Percentiles rank a stretch among this genome's conserved stretches.
phyloP scores from a whole-genome alignment of 2,888 invertebrate genomes.

The Leptopterna dolabrata region DNA sequence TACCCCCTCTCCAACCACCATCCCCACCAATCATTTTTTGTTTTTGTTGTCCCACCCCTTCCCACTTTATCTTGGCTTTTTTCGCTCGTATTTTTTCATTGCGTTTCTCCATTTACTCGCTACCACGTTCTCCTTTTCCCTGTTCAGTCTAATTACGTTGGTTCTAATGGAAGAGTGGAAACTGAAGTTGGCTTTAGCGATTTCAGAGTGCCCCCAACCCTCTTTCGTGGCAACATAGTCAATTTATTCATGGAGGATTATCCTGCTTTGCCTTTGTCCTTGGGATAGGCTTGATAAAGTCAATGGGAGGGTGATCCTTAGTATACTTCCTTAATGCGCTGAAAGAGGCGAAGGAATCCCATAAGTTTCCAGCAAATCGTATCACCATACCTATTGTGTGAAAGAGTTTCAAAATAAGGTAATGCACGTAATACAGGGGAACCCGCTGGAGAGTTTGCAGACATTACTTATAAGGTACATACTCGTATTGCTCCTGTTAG shows the following conservation, averaged over 20 bases:
- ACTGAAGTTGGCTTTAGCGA: constrained; percentile 2
- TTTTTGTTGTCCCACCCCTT: constrained; percentile 1
- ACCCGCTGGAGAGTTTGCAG: no score
- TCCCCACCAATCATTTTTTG: neutral
- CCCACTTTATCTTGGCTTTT: neutral
- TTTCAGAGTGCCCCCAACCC: neutral
- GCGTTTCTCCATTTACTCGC: neutral
- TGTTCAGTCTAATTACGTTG: constrained; percentile 36
- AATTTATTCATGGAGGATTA: constrained; percentile 24
- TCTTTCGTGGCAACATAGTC: neutral
- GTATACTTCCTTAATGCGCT: neutral
- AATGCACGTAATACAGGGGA: no score
- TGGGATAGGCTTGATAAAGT: neutral
- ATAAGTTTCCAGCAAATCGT: no score
- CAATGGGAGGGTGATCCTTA: neutral
- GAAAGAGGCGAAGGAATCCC: neutral
- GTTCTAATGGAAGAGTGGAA: constrained; percentile 20
- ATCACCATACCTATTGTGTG: no score
- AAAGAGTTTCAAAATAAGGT: no score
- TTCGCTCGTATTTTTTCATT: neutral
- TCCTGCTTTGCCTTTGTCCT: neutral
- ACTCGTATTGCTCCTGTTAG: no score
- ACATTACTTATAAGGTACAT: no score
- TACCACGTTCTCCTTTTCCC: neutral
- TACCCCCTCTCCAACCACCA: neutral